Evolutionary conservation across 1,140 invertebrate genomes (phyloP), one percentile per base, ranked within the genome.

Genomic region (Proales similis): DNA sequence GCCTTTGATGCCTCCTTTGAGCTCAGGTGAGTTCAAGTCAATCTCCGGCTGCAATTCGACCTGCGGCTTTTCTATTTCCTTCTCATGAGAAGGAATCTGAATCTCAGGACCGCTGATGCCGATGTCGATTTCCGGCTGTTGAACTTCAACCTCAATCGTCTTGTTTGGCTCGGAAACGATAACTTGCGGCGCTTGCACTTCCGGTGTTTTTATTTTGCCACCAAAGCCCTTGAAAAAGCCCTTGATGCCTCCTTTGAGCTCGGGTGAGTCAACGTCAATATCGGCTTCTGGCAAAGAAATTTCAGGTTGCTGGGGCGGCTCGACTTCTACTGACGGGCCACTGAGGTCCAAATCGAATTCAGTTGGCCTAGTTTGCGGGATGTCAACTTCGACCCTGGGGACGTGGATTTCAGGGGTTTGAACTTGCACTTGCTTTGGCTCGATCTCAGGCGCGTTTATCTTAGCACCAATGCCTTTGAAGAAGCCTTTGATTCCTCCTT

Each of bases 191-290:
- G 30, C 33, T 30, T 43, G 51, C 27, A 60, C 39, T 29, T 60
- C 39, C 33, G 51, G 51, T 42, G 51, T 30, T 60, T 60, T 60
- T 17, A 60, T 60, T 19, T 60, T 51, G n/a, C 48, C 48, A 33
- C 48, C 48, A 19, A 51, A 38, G n/a, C 48, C 48, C 14, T 51
- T 51, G 30, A 51, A 51, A 36, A 57, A 57, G 22, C 51, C 57
- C 36, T 46, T 46, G 2, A 46, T 46, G 12, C 39, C 39, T 14
- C 27, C 57, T 32, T 62, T 62, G 32, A 62, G 19, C 14, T 45
- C 42, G 5, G 19, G 7, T 9, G 6, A 9, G 26, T 6, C 6
- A 14, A 45, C 9, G 26, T 45, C 42, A 9, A 45, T 14, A 9
- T 45, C 19, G 6, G 42, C 14, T 6, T 6, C 42, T 6, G 9